Evolutionary conservation across 92 coral and sea anemone genomes (phyloP), one percentile per base, ranked within the genome.

Genomic region (Parazoanthus atlanticus): DNA sequence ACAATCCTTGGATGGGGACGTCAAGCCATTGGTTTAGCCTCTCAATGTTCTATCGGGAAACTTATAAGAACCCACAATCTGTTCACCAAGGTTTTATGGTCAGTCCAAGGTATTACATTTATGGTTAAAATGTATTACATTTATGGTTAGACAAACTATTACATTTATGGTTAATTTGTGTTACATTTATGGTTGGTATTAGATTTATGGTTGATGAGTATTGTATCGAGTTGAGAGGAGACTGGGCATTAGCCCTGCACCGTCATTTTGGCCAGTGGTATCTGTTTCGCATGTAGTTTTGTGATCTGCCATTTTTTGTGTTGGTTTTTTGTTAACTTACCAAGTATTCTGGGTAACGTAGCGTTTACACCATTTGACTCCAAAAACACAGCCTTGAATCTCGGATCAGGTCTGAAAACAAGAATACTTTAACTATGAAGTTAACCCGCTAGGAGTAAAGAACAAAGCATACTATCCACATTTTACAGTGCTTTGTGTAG

Each of bases 351-450:
- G 49, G 49, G 49, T 21, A 7, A 4, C 40, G 28, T 12, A 36
- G 79, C 25, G 4, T 3, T 74, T 36, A 74, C 79, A 32, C 79
- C 79, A 74, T 74, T 74, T 17, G 79, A 74, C 26, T 74, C 79
- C 13, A 34, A 5, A 17, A 74, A 74, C 43, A 9, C 79, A 74
- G 33, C 79, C 28, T 34, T 74, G 43, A 34, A 74, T 36, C 47
- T 74, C 30, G 79, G 79, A 41, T 36, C 49, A 33, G 79, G 79
- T 74, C 79, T 74, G 29, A 25, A 61, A 61, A 61, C n/a, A 23
- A 23, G 16, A 61, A 61, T 61, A 61, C 28, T 61, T 56, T 25
- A 61, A 21, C 26, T 61, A 25, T 21, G 69, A 25, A 61, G 4
- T 0, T 36, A 36, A 12, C 28, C 17, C 17, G 69, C 28, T 21